Percentiles rank a stretch among this genome's conserved stretches.
These are phyloP conservation scores for Stegana nigrithorax DNA, from an alignment of 2,888 invertebrate species.

Conservation along the genomic window DNA sequence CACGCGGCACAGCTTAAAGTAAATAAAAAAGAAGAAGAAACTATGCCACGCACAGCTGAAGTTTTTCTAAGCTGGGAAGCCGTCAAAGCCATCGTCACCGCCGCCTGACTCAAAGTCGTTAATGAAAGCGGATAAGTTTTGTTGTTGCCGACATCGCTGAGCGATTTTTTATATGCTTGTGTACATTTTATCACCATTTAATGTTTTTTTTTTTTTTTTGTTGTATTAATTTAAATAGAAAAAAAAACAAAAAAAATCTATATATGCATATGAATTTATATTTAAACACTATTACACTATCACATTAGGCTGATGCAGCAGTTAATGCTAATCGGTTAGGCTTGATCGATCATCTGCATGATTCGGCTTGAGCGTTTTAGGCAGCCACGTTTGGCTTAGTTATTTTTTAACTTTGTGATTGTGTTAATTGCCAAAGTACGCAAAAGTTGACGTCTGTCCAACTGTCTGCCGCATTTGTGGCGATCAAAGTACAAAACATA, in stretches of 20 bases:
- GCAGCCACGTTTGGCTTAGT: not conserved
- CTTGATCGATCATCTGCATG: no score
- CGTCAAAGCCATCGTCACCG: no score
- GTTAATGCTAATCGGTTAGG: no score
- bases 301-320: no score
- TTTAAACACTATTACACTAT: not conserved
- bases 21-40: no score
- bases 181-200: slow-evolving; percentile 61
- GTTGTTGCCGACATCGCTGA: not conserved
- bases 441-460: slow-evolving; percentile 30
- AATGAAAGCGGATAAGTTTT: not conserved
- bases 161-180: slow-evolving; percentile 56
- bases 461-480: not conserved
- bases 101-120: slow-evolving; percentile 35
- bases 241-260: not conserved
- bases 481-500: no score
- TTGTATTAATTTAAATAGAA: not conserved
- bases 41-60: no score
- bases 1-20: no score
- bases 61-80: no score
- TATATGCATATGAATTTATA: not conserved
- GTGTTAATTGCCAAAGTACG: slow-evolving; percentile 53
- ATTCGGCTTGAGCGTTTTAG: no score
- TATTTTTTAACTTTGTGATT: not conserved
- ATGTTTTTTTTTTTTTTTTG: slow-evolving; percentile 25